Evolutionary conservation across 2,113 vertebrate species (phyloP).

Genomic region (Morphnarchus princeps): DNA sequence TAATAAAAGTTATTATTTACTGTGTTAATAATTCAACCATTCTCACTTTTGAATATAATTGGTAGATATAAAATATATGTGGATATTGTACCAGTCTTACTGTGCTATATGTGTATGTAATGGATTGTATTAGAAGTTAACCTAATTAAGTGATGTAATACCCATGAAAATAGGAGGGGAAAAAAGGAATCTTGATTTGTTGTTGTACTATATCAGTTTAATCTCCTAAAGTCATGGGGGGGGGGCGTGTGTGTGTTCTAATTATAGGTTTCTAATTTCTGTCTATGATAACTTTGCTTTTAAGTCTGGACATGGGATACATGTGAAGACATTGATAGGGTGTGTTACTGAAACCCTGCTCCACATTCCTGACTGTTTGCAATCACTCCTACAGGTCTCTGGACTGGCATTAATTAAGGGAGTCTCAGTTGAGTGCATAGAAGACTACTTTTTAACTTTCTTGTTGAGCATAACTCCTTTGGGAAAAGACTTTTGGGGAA

Average conservation of each 20-base stretch:
- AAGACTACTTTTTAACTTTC: background rate
- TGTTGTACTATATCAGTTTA: background rate
- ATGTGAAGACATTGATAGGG: rapidly evolving
- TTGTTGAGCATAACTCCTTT: background rate
- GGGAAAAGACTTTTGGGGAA: background rate
- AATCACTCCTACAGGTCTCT: background rate
- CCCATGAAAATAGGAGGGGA: background rate
- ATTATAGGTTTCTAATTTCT: background rate
- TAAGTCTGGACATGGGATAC: background rate
- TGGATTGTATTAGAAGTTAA: background rate
- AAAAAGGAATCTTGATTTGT: background rate
- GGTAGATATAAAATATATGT: background rate
- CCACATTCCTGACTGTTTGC: background rate
- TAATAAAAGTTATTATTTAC: background rate
- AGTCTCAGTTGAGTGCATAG: background rate
- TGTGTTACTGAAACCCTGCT: background rate
- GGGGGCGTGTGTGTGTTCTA: rapidly evolving
- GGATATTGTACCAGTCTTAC: background rate
- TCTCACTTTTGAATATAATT: background rate
- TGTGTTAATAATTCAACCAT: background rate
- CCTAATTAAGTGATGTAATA: background rate
- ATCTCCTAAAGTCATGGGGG: background rate
- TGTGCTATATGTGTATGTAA: background rate
- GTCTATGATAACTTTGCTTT: background rate
- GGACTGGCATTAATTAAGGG: background rate